Evolutionary conservation across 2,888 invertebrate species (phyloP), one percentile per base, ranked within the genome.

Genomic region (Epirrhoe alternata): DNA sequence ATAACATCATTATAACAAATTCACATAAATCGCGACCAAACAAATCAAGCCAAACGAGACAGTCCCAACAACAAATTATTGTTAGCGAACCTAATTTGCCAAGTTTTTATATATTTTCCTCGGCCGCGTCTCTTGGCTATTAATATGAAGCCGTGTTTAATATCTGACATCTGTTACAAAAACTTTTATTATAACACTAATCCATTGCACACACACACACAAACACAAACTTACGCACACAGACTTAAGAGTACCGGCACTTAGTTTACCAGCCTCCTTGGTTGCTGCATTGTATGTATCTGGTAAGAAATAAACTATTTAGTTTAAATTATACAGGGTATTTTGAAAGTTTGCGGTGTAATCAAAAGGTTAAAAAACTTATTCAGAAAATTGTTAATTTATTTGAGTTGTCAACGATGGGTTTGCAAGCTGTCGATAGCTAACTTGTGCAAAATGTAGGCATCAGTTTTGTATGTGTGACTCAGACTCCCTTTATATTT

Each of bases 131-230:
- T 86, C 81, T 75, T 77, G 79, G 86, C 90, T 87, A 92, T 92
- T 92, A 93, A 91, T 91, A 87, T 88, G 88, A 87, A 86, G 83
- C 86, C 86, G 87, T 92, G 91, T 92, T 93, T 93, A 93, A 93
- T 93, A 93, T 92, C 89, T 90, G 92, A 92, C 92, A 93, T 92
- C 91, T 93, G 92, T 91, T 92, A 88, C 92, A 92, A 92, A 93
- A 93, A 93, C 92, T 93, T 93, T 93, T 93, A 93, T 93, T 92
- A 92, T 92, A 92, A 93, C 84, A 88, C 90, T 93, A 92, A 93
- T 93, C 92, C 91, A 90, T 92, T 91, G 92, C 92, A 91, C 85
- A 87, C 86, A 68, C 79, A 77, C 74, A 79, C 82, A 83, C 73
- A 76, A 68, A 73, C 77, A 79, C 74, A 75, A 71, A 73, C 66